Base-by-base conservation (phyloP, 2,888 invertebrate species). In the Microchrysa polita region DNA sequence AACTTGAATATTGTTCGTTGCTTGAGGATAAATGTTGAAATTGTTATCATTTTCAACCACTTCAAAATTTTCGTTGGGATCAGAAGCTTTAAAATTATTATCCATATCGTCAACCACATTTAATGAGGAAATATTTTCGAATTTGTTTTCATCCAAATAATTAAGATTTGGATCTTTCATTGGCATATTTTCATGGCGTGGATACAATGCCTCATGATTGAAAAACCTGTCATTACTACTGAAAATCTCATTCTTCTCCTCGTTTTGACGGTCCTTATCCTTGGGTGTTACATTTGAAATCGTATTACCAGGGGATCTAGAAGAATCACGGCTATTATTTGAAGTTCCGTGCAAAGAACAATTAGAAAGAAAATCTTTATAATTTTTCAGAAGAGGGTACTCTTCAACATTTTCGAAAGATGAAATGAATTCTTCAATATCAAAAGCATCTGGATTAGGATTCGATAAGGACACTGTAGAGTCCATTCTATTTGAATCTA, bases 361-460 rank as follows among this genome's bases (percentile, higher is more conserved):
- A 65, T 72, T 65, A 80, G 81, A 77, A 52, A 85, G 78, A 78
- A 83, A 83, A 77, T 84, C 83, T 77, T 84, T 83, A 77, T 85
- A 85, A 79, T 84, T 84, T 79, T 84, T 86, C 75, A 88, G 83
- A 74, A 86, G 82, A 5, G 87, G 86, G 81, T 83, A 86, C 80
- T 82, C 84, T 77, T 83, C 83, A 67, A 73, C 74, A 67, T 82
- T 86, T 80, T 90, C 89, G 80, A 91, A 90, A 76, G 90, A 88
- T 78, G 88, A 89, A 84, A 90, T 88, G 80, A 91, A 88, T 82
- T 91, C 91, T 80, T 91, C 91, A 76, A 91, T 87, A 79, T 86
- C 84, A 77, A 86, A 89, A 80, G 90, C 89, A 81, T 88, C 89
- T 78, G 89, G 88, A 23, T 81, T 80, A 34, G 89, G 86, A 78